Base-by-base conservation (phyloP, 2,888 invertebrate species). In the Apoderus coryli region DNA sequence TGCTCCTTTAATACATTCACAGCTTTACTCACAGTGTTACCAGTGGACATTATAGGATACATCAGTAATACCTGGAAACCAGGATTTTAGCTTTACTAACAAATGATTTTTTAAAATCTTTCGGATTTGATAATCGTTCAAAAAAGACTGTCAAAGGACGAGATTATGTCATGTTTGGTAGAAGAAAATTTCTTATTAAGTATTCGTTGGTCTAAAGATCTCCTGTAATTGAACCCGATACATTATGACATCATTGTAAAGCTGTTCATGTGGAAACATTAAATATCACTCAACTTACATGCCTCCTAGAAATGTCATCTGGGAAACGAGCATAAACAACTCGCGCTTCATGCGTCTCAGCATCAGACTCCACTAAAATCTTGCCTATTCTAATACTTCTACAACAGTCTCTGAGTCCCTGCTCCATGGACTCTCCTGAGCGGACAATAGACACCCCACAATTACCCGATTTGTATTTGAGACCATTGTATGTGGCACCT, bases 11-110 rank as follows among this genome's bases (percentile, higher is more conserved):
- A 61, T 0, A 95, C 90, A 49, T 85, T 81, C 1, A 96, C 85
- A 0, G 96, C 93, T 69, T 78, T 76, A 45, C 75, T 77, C 4
- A 96, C 92, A 25, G 96, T 96, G 54, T 93, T 95, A 2, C 98
- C 96, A 1, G 93, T 92, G 38, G 92, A 90, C 89, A 98, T 92
- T 33, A 96, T 96, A 6, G 96, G 96, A 60, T 98, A 98, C 88
- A 98, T 92, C 3, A 98, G 68, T 25, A 98, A 65, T 22, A 96
- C 90, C 56, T 57, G 30, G 3, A 48, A 47, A 32, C 32, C 14
- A 32, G 14, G 22, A 22, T 25, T 24, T 31, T 16, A 16, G 5
- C 15, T 2, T 30, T n/a, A 19, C 12, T 6, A 13, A 12, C 16
- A 22, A 7, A 16, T 10, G 25, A 22, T n/a, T n/a, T n/a, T n/a